Base-by-base conservation (phyloP, 2,888 invertebrate genomes). In the Aphrophora alni region DNA sequence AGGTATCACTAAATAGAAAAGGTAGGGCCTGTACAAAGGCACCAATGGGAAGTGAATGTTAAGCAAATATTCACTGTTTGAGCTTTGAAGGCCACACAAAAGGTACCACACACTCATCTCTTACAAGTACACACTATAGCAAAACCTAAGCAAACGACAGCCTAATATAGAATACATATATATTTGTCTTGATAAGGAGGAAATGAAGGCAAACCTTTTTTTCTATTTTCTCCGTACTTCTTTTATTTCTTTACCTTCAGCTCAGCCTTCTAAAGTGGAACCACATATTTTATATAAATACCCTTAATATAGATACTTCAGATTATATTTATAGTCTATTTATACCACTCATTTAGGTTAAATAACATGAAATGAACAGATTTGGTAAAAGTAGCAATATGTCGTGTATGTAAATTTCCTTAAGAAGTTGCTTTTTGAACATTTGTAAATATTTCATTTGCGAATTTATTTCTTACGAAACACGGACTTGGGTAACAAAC, bases 221-320 rank as follows among this genome's bases (percentile, higher is more conserved):
- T 71, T 71, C 59, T 75, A 17, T 71, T 80, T 71, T 71, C 59
- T 75, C 75, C 70, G 38, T 75, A 75, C 75, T 73, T 73, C 70
- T 78, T n/a, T n/a, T n/a, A n/a, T 73, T 51, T 78, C 73, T 68
- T 79, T 79, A 79, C 78, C 33, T 74, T 79, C 73, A 73, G 26
- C n/a, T 79, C 78, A 79, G 78, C 78, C 78, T 79, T 79, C 78
- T 79, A 79, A 74, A 79, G 78, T 79, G 78, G 74, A 79, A 79
- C 78, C 78, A 79, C 74, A 79, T 74, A 33, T 74, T 7, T 68
- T 76, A 75, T 71, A 72, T 68, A 68, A 59, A 72, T 79, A 79
- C 78, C 78, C 78, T 79, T 79, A 79, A n/a, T 68, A 74, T 79
- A 74, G 74, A 74, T 79, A 73, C 51, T 68, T 78, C 73, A 69